Conservation (phyloP, 2,797 vertebrate genomes). For the Anisognathus igniventris region DNA sequence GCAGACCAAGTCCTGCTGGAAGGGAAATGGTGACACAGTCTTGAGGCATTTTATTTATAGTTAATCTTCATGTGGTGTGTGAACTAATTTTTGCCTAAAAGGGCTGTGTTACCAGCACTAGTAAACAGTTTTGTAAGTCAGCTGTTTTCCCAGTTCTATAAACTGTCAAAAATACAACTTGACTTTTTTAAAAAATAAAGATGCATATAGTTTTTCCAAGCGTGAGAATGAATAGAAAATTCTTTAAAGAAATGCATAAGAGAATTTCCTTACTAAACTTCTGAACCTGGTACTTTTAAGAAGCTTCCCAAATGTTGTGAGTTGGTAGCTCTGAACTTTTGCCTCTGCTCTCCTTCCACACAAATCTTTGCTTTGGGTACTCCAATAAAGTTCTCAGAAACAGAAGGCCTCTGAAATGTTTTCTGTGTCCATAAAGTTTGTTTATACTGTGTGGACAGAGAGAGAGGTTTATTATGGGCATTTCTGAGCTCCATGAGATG, state of each 20-base stretch:
- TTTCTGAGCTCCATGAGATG: background rate
- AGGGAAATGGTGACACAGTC: background rate
- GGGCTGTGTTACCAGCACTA: background rate
- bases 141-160: background rate
- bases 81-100: background rate
- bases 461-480: background rate
- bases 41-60: background rate
- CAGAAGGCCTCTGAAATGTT: background rate
- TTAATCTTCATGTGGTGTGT: background rate
- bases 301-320: background rate
- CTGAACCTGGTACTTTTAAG: background rate
- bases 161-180: background rate
- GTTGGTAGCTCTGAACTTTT: background rate
- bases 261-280: background rate
- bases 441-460: background rate
- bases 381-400: background rate
- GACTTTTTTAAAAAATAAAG: rapidly evolving
- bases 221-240: background rate
- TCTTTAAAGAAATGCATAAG: background rate
- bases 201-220: background rate
- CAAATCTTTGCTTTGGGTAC: background rate
- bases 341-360: background rate
- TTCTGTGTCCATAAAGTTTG: background rate
- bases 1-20: background rate
- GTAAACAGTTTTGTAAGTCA: background rate